Conservation (phyloP, 2,888 invertebrate genomes). For the Lobophora halterata region DNA sequence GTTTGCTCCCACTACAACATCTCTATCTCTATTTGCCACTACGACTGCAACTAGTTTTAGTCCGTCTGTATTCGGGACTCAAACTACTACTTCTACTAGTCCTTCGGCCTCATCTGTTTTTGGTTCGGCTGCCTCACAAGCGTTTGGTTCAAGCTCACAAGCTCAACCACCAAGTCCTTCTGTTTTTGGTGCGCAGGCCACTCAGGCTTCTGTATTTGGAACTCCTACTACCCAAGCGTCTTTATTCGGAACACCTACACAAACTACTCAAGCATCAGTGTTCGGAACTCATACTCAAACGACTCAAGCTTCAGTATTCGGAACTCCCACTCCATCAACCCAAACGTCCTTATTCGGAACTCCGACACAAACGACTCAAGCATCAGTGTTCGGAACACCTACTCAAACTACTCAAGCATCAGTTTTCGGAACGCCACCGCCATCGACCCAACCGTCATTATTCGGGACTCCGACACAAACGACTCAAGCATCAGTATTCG, state of each 20-base stretch:
- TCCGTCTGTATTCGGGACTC: conserved; percentile 10
- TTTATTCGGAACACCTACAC: conserved; percentile 36
- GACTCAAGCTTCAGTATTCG: conserved; percentile 39
- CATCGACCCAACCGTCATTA: conserved; percentile 17
- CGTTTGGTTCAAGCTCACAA: conserved; percentile 47
- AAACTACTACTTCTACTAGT: too few species aligned
- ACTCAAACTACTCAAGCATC: conserved; percentile 30
- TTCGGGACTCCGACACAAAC: conserved; percentile 36
- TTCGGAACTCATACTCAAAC: conserved; percentile 37
- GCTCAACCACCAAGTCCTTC: conserved; percentile 41
- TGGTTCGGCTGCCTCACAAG: too few species aligned
- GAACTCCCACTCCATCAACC: conserved; percentile 28
- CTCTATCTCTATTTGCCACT: conserved; percentile 34
- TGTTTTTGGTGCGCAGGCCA: conserved; percentile 38
- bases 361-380: conserved; percentile 31
- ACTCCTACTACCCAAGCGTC: conserved; percentile 35
- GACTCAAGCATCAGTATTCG: conserved; percentile 42
- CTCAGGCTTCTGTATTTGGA: conserved; percentile 40
- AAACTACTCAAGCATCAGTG: conserved; percentile 32
- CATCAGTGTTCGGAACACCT: conserved; percentile 38
- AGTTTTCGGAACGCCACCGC: conserved; percentile 36
- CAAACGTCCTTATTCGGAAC: conserved; percentile 38
- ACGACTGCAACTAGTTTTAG: conserved; percentile 9
- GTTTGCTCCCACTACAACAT: conserved; percentile 34
- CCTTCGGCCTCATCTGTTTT: too few species aligned